Evolutionary conservation across 2,797 vertebrate genomes (phyloP).

Genomic region (Sciurus carolinensis): DNA sequence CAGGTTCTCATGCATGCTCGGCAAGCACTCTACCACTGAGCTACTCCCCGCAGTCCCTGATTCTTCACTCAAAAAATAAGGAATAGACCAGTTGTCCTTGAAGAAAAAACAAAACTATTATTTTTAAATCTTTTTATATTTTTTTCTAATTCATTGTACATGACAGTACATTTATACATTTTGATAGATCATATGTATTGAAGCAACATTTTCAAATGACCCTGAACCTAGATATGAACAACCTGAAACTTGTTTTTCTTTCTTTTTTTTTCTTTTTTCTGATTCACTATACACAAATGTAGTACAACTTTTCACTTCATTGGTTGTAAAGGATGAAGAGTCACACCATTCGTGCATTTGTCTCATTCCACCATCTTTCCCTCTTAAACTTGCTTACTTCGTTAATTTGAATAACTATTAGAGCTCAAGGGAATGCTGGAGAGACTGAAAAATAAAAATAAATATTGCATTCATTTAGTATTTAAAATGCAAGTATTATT

Average conservation of each 20-base stretch:
- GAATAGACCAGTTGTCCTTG: neutral
- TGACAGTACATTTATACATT: no score
- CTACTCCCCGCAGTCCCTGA: no score
- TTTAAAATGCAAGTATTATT: neutral
- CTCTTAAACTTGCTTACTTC: neutral
- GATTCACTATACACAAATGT: no score
- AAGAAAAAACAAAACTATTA: neutral
- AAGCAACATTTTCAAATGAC: neutral
- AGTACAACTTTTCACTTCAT: no score
- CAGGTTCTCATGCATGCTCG: no score
- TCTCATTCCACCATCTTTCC: no score
- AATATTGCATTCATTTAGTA: neutral
- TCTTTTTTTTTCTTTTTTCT: no score
- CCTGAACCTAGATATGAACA: neutral
- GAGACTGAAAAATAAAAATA: neutral
- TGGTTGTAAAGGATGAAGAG: no score
- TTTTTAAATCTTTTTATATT: no score
- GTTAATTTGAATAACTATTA: neutral
- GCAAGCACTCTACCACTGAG: no score
- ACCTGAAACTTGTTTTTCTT: neutral
- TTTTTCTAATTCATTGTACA: no score
- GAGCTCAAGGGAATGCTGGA: neutral
- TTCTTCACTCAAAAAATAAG: neutral
- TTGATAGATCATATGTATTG: neutral
- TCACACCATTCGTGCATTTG: no score